Conservation (phyloP, 2,797 vertebrate species). For the Dromococcyx pavoninus region DNA sequence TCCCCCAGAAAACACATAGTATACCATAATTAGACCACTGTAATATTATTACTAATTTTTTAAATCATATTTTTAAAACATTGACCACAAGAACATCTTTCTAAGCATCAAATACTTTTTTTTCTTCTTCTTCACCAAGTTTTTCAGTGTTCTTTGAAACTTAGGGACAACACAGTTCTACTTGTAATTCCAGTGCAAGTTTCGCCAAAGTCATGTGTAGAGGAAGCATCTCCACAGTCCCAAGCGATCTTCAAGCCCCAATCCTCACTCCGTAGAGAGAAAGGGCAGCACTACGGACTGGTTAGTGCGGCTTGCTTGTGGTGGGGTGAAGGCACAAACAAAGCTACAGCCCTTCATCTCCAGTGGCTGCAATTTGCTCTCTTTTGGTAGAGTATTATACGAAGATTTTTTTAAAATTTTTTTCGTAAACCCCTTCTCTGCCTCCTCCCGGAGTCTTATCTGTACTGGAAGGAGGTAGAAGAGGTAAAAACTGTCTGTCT, state of each 20-base stretch:
- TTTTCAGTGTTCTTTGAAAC: background rate
- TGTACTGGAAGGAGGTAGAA: background rate
- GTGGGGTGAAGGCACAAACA: rapidly evolving
- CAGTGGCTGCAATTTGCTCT: background rate
- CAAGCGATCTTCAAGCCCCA: no score
- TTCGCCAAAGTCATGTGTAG: background rate
- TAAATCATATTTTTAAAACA: background rate
- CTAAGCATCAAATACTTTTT: background rate
- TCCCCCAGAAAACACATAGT: background rate
- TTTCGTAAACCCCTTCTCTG: background rate
- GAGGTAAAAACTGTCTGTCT: background rate
- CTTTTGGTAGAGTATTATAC: rapidly evolving
- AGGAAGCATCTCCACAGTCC: background rate
- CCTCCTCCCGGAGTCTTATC: background rate
- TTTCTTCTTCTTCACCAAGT: background rate
- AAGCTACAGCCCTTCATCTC: background rate
- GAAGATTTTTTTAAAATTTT: background rate
- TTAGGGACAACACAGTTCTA: background rate
- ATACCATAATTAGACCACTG: background rate
- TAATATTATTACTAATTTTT: background rate
- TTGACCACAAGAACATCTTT: background rate
- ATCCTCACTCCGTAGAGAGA: rapidly evolving
- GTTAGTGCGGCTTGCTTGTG: background rate
- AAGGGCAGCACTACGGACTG: no score
- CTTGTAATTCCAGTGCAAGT: background rate